These are phyloP conservation scores for Pollimyrus isidori DNA, from an alignment of 2,113 vertebrate species.

Conservation along the genomic window DNA sequence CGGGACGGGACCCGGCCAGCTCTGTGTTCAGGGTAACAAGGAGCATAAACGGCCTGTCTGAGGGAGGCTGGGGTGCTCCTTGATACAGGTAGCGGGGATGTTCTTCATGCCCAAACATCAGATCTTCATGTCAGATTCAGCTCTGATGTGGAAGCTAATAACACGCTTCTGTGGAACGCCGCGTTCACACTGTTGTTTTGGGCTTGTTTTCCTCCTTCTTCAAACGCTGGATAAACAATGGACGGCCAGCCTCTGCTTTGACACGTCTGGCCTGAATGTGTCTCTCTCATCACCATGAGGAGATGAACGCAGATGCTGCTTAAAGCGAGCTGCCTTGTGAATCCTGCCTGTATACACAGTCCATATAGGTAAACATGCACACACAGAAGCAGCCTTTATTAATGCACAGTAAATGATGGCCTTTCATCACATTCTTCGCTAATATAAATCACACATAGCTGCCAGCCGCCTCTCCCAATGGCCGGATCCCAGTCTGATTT, in stretches of 20 bases:
- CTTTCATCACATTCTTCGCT: neutral
- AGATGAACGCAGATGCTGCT: neutral
- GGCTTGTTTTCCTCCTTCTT: neutral
- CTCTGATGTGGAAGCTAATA: neutral
- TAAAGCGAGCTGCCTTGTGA: neutral
- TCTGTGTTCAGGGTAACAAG: neutral
- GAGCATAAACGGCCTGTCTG: neutral
- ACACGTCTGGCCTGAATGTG: constrained; percentile 9
- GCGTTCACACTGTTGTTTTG: no score
- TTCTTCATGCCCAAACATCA: neutral
- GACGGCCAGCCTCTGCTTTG: neutral
- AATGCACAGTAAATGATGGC: neutral
- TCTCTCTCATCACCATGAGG: neutral
- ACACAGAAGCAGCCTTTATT: neutral
- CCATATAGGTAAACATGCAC: neutral
- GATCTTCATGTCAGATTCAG: neutral
- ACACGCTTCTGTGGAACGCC: neutral
- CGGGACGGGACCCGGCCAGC: neutral
- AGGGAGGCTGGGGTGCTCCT: neutral
- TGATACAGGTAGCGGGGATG: neutral
- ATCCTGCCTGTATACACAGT: neutral
- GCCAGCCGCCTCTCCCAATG: neutral
- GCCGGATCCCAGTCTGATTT: neutral
- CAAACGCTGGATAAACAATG: constrained; percentile 13
- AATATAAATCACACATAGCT: neutral